Percentiles rank a stretch among this genome's conserved stretches.
These are phyloP conservation scores for Brenthis ino DNA, from an alignment of 2,888 invertebrate genomes.

Conservation along the genomic window DNA sequence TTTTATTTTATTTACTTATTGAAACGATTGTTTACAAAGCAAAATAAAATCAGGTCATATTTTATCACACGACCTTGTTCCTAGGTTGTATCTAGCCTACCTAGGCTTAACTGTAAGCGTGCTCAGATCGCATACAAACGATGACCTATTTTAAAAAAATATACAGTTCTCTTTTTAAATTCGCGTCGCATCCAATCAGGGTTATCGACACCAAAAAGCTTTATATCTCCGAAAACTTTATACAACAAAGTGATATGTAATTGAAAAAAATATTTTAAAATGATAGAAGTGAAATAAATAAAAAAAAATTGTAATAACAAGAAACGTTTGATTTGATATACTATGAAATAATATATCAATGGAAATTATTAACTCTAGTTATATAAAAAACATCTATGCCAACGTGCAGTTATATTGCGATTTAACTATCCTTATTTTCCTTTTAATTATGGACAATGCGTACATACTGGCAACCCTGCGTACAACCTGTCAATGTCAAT, in stretches of 20 bases:
- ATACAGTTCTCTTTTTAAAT: conserved; percentile 67
- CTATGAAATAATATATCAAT: too few relatives aligned
- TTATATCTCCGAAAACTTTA: conserved; percentile 28
- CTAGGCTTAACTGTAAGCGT: conserved; percentile 29
- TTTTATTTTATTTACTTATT: conserved; percentile 3
- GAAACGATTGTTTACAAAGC: conserved; percentile 5
- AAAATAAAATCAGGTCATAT: conserved; percentile 25
- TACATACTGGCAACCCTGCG: conserved; percentile 13
- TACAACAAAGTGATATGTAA: not conserved
- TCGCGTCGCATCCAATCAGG: conserved; percentile 56
- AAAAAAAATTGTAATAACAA: too few relatives aligned
- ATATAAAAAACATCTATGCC: too few relatives aligned
- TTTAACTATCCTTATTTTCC: too few relatives aligned
- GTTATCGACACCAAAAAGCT: conserved; percentile 40
- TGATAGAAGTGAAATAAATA: too few relatives aligned
- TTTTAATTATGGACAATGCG: not conserved
- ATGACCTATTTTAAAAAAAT: conserved; percentile 58
- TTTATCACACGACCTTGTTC: conserved; percentile 32
- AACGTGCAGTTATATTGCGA: too few relatives aligned
- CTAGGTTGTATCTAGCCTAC: conserved; percentile 20
- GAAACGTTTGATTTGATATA: too few relatives aligned
- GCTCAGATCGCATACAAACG: conserved; percentile 51
- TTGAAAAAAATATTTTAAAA: not conserved
- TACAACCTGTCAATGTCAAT: conserved; percentile 40
- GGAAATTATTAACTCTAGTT: too few relatives aligned